These are phyloP conservation scores for Epizoanthus ramosus DNA, from an alignment of 92 coral and sea anemone species.

Conservation along the genomic window DNA sequence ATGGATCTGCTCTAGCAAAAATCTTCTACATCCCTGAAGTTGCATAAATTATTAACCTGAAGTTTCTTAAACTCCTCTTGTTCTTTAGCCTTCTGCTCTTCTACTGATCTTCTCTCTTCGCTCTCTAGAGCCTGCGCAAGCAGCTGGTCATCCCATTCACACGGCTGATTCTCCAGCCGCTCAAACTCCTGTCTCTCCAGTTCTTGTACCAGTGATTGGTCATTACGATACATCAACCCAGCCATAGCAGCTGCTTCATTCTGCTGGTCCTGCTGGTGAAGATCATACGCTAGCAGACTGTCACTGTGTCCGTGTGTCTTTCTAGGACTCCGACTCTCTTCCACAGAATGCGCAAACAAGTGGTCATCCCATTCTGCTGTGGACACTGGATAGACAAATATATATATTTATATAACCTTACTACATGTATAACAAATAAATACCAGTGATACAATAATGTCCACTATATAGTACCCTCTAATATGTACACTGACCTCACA, in stretches of 20 bases:
- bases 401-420: too few relatives aligned
- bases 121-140: slow-evolving; percentile 86
- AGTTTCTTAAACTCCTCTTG: slow-evolving; percentile 87
- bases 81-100: slow-evolving; percentile 78
- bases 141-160: slow-evolving; percentile 84
- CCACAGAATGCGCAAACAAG: slow-evolving; percentile 75
- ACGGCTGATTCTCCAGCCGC: slow-evolving; percentile 80
- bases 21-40: too few relatives aligned
- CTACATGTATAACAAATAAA: too few relatives aligned
- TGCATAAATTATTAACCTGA: slow-evolving; percentile 59
- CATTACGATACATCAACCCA: slow-evolving; percentile 33
- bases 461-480: too few relatives aligned
- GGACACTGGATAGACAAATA: slow-evolving; percentile 52
- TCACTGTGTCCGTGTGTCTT: slow-evolving; percentile 28
- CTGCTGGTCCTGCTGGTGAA: slow-evolving; percentile 46
- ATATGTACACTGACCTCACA: too few relatives aligned
- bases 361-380: slow-evolving; percentile 91
- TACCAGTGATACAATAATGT: too few relatives aligned
- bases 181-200: slow-evolving; percentile 81
- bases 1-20: too few relatives aligned
- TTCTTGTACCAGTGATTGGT: slow-evolving; percentile 62
- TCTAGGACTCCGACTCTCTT: slow-evolving; percentile 53
- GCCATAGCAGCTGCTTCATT: slow-evolving; percentile 32
- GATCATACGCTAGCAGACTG: slow-evolving; percentile 15
- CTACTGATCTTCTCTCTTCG: slow-evolving; percentile 71